Percentiles rank a stretch among this genome's conserved stretches.
Conservation (phyloP, 2,797 vertebrate genomes). For the Erethizon dorsatum region DNA sequence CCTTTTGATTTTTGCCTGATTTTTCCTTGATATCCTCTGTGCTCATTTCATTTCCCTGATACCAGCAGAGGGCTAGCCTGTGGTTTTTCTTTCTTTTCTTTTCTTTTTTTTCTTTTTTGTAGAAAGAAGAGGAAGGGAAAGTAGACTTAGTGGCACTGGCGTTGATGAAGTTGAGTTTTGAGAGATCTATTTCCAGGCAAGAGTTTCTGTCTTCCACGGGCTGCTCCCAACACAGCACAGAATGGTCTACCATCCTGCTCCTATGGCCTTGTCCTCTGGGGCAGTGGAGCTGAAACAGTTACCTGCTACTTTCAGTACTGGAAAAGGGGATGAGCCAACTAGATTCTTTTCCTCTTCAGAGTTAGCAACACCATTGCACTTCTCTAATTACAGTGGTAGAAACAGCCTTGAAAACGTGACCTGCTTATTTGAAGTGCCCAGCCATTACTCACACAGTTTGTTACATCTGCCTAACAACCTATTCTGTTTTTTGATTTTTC, state of each 20-base stretch:
- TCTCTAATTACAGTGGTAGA: constrained; percentile 55
- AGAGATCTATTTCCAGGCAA: background rate
- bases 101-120: too few species aligned
- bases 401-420: constrained; percentile 15
- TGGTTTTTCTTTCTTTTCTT: background rate
- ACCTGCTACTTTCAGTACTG: background rate
- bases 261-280: background rate
- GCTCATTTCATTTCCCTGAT: background rate
- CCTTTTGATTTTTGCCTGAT: background rate
- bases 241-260: background rate
- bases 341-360: background rate
- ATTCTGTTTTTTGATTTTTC: background rate
- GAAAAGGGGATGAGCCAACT: constrained; percentile 39
- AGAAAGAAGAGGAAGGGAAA: background rate
- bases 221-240: background rate
- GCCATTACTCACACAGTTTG: background rate
- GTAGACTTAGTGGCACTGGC: background rate
- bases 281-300: background rate
- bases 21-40: background rate
- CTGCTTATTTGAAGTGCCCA: constrained; percentile 24
- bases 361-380: background rate
- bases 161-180: background rate
- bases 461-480: background rate
- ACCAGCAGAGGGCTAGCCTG: background rate
- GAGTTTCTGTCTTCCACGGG: background rate